Conservation (phyloP, 92 coral and sea anemone species). For the Ricordea florida region DNA sequence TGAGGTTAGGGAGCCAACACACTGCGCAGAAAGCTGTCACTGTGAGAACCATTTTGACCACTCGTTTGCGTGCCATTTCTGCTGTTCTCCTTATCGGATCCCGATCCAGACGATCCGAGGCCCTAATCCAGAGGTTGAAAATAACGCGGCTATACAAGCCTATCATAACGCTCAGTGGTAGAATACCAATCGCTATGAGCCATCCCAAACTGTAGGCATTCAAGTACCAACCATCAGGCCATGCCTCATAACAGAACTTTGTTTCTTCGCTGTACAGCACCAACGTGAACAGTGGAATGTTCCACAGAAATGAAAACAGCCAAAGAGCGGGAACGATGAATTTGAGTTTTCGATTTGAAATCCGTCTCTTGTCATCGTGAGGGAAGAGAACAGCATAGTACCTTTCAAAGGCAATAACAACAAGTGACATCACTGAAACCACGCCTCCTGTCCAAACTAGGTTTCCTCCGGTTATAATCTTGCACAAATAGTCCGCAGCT, state of each 20-base stretch:
- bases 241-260: constrained; percentile 14
- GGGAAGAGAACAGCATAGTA: constrained; percentile 25
- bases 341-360: constrained; percentile 20
- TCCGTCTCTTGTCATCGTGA: constrained; percentile 17
- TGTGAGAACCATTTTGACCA: constrained; percentile 21
- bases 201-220: constrained; percentile 35
- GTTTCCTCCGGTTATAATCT: constrained; percentile 33
- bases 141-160: constrained; percentile 22
- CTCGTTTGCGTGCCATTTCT: constrained; percentile 25
- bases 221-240: constrained; percentile 10
- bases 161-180: constrained; percentile 4
- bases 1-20: constrained; percentile 37
- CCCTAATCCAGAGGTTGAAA: constrained; percentile 13
- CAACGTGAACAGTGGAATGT: constrained; percentile 9
- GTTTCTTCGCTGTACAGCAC: not conserved
- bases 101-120: not conserved
- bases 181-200: constrained; percentile 16
- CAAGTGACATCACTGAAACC: constrained; percentile 23
- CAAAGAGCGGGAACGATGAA: constrained; percentile 26
- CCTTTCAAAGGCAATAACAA: constrained; percentile 28
- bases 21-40: constrained; percentile 23
- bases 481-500: constrained; percentile 29
- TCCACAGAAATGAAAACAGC: constrained; percentile 21
- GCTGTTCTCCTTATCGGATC: constrained; percentile 1
- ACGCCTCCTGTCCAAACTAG: constrained; percentile 32